These are phyloP conservation scores for Oophaga pumilio DNA, from an alignment of 2,113 vertebrate species.

Conservation along the genomic window DNA sequence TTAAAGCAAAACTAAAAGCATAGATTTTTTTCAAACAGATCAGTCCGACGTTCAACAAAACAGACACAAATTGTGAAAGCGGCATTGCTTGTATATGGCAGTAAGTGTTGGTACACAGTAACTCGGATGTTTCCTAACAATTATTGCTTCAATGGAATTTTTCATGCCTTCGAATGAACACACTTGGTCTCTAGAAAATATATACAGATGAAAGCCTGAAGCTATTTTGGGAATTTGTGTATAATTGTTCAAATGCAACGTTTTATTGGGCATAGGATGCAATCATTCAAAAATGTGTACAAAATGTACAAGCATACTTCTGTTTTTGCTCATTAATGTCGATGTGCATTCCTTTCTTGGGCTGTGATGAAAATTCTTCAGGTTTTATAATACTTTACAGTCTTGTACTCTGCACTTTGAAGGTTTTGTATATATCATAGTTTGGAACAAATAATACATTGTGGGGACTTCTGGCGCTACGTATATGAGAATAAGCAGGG, in stretches of 20 bases:
- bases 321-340: conserved; percentile 12
- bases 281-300: conserved; percentile 47
- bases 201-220: neutral
- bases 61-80: neutral
- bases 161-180: conserved; percentile 5
- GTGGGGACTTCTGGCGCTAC: neutral
- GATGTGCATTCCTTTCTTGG: neutral
- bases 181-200: conserved; percentile 3
- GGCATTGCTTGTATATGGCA: neutral
- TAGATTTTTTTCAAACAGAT: neutral
- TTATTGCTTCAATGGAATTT: conserved; percentile 17
- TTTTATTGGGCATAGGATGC: conserved; percentile 41
- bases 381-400: neutral
- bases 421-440: neutral
- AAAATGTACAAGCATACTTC: conserved; percentile 16
- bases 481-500: no score
- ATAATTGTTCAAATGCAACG: conserved; percentile 46
- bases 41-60: neutral
- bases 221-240: conserved; percentile 52
- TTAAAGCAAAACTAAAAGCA: conserved; percentile 2
- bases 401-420: neutral
- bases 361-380: conserved; percentile 5
- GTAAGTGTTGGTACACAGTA: neutral
- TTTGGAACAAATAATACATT: neutral
- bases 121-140: neutral